These are phyloP conservation scores for Petrocephalus schoutedeni DNA, from an alignment of 2,797 vertebrate species.

Conservation along the genomic window DNA sequence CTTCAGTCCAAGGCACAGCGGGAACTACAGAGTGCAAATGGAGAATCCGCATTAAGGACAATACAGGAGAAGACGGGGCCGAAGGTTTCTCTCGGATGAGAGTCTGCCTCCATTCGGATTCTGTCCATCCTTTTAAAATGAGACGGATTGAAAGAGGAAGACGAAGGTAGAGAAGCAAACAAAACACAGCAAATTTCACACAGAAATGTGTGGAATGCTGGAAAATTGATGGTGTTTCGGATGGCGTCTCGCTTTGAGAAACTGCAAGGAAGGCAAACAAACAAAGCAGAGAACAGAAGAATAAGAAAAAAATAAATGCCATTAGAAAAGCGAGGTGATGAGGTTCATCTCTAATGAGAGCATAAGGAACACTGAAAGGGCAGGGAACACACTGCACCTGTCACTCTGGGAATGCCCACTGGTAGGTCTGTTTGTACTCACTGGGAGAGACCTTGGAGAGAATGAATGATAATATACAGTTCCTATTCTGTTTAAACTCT, in stretches of 20 bases:
- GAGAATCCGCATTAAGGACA: not conserved
- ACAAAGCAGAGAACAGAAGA: not conserved
- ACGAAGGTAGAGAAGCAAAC: not conserved
- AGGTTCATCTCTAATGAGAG: not conserved
- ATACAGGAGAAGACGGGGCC: not conserved
- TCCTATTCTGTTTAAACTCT: not conserved
- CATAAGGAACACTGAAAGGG: not conserved
- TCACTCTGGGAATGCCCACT: not conserved
- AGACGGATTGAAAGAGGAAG: not conserved
- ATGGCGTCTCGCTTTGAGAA: not conserved
- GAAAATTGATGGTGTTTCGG: not conserved
- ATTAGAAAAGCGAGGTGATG: not conserved
- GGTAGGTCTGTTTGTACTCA: not conserved
- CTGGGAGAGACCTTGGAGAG: not conserved
- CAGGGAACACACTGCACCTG: not conserved
- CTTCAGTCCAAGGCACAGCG: not conserved
- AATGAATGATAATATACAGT: not conserved
- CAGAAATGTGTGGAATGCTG: not conserved
- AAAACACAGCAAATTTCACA: not conserved
- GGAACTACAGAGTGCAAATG: not conserved
- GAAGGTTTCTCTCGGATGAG: not conserved
- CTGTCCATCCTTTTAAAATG: not conserved
- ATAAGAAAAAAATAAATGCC: not conserved
- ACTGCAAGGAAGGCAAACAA: not conserved
- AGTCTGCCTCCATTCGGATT: not conserved